Evolutionary conservation across 1,140 invertebrate genomes (phyloP).

Genomic region (Cydia fagiglandana): DNA sequence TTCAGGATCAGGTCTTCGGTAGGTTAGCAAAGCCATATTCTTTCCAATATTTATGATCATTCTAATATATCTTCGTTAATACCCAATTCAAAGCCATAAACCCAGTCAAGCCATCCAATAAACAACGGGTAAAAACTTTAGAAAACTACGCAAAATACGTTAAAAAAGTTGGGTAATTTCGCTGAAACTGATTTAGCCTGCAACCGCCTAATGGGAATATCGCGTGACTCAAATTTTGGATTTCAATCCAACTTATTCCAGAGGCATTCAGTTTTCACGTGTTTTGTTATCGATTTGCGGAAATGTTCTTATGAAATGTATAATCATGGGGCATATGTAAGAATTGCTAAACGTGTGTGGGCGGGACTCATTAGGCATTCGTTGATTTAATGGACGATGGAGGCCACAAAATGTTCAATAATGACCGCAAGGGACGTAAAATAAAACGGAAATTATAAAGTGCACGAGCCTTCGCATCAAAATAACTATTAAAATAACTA

Average conservation of each 20-base stretch:
- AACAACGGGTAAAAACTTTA: neutral
- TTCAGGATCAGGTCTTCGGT: too few relatives aligned
- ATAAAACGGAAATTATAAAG: neutral
- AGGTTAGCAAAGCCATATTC: too few relatives aligned
- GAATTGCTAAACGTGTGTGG: neutral
- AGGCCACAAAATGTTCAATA: neutral
- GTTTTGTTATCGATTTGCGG: slow-evolving; percentile 13
- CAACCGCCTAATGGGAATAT: slow-evolving; percentile 6
- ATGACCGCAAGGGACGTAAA: too few relatives aligned
- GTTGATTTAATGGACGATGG: neutral
- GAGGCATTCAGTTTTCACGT: slow-evolving; percentile 11
- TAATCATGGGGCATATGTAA: neutral
- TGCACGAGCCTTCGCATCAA: too few relatives aligned
- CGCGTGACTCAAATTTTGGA: slow-evolving; percentile 26
- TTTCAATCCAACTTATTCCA: slow-evolving; percentile 14
- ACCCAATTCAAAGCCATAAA: neutral
- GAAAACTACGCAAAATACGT: slow-evolving; percentile 26
- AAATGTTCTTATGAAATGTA: neutral
- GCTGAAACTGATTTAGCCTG: slow-evolving; percentile 14
- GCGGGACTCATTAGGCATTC: neutral
- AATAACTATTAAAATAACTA: too few relatives aligned
- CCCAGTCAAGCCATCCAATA: neutral
- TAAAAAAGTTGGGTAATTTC: slow-evolving; percentile 17
- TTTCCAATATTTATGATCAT: neutral
- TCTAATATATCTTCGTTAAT: neutral